Percentiles rank a stretch among this genome's conserved stretches.
Evolutionary conservation across 2,888 invertebrate genomes (phyloP).

Genomic region (Noctua pronuba): DNA sequence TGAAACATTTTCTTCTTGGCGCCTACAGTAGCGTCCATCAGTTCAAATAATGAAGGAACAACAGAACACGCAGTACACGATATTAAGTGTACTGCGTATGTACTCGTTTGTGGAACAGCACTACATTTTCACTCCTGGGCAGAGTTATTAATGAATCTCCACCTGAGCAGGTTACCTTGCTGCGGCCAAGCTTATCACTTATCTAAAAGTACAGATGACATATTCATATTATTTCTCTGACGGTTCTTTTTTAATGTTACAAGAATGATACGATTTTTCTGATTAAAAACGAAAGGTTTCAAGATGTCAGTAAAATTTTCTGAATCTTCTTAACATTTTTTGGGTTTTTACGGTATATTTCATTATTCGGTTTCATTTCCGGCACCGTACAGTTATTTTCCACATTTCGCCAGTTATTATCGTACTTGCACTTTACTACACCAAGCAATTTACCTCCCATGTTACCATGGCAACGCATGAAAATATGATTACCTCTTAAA

Average conservation of each 20-base stretch:
- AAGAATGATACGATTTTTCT: not conserved
- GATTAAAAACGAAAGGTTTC: not conserved
- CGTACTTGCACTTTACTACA: not conserved
- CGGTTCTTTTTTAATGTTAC: not conserved
- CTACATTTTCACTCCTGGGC: too few relatives aligned
- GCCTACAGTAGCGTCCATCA: too few relatives aligned
- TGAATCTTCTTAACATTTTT: not conserved
- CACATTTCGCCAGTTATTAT: not conserved
- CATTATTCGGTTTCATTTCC: not conserved
- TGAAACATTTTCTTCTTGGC: too few relatives aligned
- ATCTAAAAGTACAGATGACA: too few relatives aligned
- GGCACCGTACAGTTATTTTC: not conserved
- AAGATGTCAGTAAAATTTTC: not conserved
- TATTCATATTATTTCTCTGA: not conserved
- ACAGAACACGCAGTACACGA: too few relatives aligned
- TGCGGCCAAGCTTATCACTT: too few relatives aligned
- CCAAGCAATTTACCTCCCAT: not conserved
- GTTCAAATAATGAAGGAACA: too few relatives aligned
- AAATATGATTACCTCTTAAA: constrained; percentile 29
- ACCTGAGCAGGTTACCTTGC: too few relatives aligned
- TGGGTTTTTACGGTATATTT: not conserved
- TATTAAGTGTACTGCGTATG: too few relatives aligned
- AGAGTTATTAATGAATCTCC: too few relatives aligned
- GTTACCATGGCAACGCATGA: constrained; percentile 31
- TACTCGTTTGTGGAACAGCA: too few relatives aligned